Evolutionary conservation across 2,797 vertebrate species (phyloP).

Genomic region (Stomatorhinus walkeri): DNA sequence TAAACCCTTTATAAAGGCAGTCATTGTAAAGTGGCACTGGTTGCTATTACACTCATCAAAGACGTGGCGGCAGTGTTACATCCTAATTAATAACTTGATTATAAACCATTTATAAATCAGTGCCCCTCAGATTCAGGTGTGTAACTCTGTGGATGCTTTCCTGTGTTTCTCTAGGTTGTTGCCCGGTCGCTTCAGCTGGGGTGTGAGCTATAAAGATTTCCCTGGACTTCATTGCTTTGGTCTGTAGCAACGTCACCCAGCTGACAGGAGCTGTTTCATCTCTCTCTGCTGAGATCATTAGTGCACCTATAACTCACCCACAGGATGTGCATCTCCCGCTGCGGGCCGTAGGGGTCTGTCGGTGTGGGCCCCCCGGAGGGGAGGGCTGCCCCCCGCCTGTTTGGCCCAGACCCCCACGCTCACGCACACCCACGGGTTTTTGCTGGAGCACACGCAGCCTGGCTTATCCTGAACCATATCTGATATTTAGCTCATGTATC

Average conservation of each 20-base stretch:
- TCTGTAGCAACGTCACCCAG: not conserved
- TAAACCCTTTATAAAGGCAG: not conserved
- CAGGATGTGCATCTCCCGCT: conserved; percentile 4
- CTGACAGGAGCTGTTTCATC: conserved; percentile 15
- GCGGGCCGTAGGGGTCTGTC: not conserved
- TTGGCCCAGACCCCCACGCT: not conserved
- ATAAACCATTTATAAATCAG: no score
- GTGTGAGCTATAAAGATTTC: not conserved
- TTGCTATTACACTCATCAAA: no score
- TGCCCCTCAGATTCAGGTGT: not conserved
- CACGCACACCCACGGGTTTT: not conserved
- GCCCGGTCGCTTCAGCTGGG: not conserved
- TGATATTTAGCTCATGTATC: not conserved
- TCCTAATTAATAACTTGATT: no score
- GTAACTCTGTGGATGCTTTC: not conserved
- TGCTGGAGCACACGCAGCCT: not conserved
- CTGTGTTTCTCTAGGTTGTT: not conserved
- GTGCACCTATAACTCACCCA: conserved; percentile 13
- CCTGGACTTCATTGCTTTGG: not conserved
- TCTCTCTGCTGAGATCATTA: conserved; percentile 17
- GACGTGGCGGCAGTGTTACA: no score
- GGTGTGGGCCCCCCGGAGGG: not conserved
- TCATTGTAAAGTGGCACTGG: not conserved
- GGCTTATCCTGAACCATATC: not conserved
- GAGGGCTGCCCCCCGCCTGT: not conserved